A percentile compares a stretch with the other conserved stretches of the same genome.
These are phyloP conservation scores for Conus betulinus DNA, from an alignment of 1,140 invertebrate species.

Conservation along the genomic window DNA sequence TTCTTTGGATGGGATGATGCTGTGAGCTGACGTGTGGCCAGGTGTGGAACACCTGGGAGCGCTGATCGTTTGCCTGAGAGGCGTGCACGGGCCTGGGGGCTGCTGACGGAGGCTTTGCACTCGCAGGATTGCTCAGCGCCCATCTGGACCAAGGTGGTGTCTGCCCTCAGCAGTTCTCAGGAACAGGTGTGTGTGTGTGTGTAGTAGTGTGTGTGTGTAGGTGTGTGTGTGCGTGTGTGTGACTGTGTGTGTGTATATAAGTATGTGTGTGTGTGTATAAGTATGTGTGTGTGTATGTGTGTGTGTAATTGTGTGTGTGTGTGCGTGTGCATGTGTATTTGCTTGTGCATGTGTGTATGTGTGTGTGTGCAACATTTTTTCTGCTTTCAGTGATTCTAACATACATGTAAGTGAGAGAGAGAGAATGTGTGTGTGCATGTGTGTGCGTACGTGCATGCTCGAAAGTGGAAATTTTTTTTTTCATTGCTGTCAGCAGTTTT, in stretches of 20 bases:
- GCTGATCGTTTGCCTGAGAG: conserved; percentile 67
- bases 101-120: conserved; percentile 41
- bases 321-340: background rate
- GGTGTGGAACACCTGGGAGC: conserved; percentile 56
- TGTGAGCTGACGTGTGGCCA: too few relatives aligned
- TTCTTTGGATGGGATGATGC: too few relatives aligned
- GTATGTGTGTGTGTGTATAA: conserved; percentile 57
- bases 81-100: conserved; percentile 61
- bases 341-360: background rate
- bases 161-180: conserved; percentile 72
- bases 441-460: too few relatives aligned
- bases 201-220: background rate
- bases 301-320: background rate
- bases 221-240: background rate
- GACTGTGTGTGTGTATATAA: conserved; percentile 39
- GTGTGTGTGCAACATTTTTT: background rate
- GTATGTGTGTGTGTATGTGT: background rate
- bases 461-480: too few relatives aligned
- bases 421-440: too few relatives aligned
- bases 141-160: conserved; percentile 66
- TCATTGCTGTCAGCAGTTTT: background rate
- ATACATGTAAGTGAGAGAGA: too few relatives aligned
- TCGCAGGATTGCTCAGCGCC: conserved; percentile 41
- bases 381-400: too few relatives aligned
- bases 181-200: conserved; percentile 71